These are phyloP conservation scores for Drosophila micromelanica DNA, from an alignment of 1,140 invertebrate species.

Conservation along the genomic window DNA sequence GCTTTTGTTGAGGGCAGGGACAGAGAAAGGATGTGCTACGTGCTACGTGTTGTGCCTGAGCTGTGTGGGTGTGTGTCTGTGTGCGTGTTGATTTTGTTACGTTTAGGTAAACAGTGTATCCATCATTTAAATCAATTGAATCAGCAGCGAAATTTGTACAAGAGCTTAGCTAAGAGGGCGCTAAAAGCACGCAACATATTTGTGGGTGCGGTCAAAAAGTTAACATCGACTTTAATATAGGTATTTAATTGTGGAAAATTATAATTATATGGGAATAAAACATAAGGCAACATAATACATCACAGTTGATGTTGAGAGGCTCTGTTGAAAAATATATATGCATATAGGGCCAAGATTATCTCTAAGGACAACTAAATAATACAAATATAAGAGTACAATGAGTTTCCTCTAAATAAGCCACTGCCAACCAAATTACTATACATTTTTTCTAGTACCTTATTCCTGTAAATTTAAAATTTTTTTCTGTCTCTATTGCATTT, in stretches of 20 bases:
- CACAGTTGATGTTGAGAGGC: too few relatives aligned
- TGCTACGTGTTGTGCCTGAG: conserved; percentile 1
- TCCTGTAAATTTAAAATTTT: too few relatives aligned
- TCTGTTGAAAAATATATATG: too few relatives aligned
- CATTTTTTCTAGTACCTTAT: too few relatives aligned
- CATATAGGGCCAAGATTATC: too few relatives aligned
- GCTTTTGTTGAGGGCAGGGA: conserved; percentile 1
- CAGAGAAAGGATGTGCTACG: neutral
- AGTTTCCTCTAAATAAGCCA: too few relatives aligned
- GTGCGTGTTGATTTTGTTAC: conserved; percentile 1
- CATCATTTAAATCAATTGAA: conserved; percentile 58
- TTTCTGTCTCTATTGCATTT: too few relatives aligned
- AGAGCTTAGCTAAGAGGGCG: neutral
- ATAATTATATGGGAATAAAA: neutral
- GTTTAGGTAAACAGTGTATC: conserved; percentile 14
- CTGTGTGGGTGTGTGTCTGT: neutral
- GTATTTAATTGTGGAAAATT: neutral
- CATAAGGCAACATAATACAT: too few relatives aligned
- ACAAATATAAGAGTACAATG: too few relatives aligned
- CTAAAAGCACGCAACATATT: neutral
- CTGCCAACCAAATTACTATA: too few relatives aligned
- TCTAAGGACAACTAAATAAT: too few relatives aligned
- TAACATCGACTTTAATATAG: neutral
- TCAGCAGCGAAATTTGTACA: conserved; percentile 24
- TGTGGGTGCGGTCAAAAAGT: neutral